Evolutionary conservation across 92 coral and sea anemone genomes (phyloP).

Genomic region (Umimayanthus kanabou): DNA sequence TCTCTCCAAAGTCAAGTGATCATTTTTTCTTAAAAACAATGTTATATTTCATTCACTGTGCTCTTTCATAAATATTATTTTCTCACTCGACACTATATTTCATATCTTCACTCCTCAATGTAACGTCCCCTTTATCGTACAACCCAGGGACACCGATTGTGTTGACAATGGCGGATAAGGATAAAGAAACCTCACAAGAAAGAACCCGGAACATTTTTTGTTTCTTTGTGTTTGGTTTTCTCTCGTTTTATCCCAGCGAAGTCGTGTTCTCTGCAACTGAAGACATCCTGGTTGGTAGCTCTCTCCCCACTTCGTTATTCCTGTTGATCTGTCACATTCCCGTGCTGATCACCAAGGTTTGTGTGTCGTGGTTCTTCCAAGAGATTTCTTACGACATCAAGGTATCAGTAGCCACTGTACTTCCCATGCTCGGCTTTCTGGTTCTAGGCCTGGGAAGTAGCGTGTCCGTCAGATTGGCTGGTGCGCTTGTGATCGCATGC

Average conservation of each 20-base stretch:
- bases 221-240: constrained; percentile 8
- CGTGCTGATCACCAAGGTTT: constrained; percentile 1
- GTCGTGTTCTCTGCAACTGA: background rate
- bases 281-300: background rate
- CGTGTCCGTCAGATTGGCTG: background rate
- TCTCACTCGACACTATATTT: too few species aligned
- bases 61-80: too few species aligned
- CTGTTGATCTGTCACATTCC: constrained; percentile 1
- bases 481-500: background rate
- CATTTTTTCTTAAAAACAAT: too few species aligned
- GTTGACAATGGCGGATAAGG: background rate
- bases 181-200: background rate
- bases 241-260: background rate
- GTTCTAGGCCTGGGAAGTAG: constrained; percentile 1
- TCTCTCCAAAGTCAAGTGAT: too few species aligned
- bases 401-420: background rate
- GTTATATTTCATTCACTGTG: too few species aligned
- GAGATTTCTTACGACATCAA: constrained; percentile 1
- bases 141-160: background rate
- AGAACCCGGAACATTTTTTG: background rate
- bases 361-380: background rate
- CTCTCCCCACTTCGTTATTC: background rate
- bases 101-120: too few species aligned
- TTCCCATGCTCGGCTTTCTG: background rate
- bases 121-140: background rate